Evolutionary conservation across 2,113 vertebrate genomes (phyloP), one percentile per base, ranked within the genome.

Genomic region (Chrysochloris asiatica): DNA sequence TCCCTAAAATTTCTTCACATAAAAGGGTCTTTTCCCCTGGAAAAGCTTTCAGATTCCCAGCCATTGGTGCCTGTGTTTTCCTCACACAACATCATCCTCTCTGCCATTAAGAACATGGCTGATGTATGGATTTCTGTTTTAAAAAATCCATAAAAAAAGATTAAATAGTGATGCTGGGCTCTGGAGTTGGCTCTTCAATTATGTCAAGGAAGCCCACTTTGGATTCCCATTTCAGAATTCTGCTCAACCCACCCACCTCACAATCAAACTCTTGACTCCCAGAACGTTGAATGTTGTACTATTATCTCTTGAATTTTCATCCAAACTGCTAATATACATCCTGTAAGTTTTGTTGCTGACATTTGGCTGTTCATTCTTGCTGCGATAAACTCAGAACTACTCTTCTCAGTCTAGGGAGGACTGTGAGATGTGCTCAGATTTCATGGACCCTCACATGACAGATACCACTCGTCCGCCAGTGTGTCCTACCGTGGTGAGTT

Each of bases 1-100:
- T 76, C 88, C 38, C 83, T 76, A 61, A 88, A 75, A 80, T 83
- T 24, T 91, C 82, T 52, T 61, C 67, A 59, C 17, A 28, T 43
- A 88, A 59, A 26, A 8, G 48, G 61, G 10, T 56, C 59, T 36
- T 13, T 75, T n/a, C 83, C 50, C 47, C 17, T 48, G 73, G 59
- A 75, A 24, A n/a, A 83, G 65, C 3, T 14, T n/a, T 45, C 43
- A 36, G 22, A 50, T 71, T 63, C 30, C 19, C 72, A 41, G 24
- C 69, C 47, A n/a, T 3, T 1, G 22, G 67, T 24, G 73, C 3
- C 36, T 2, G 13, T 43, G 85, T 54, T 69, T 11, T 63, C 30
- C 12, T 2, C 17, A 52, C 11, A 30, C 2, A n/a, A 12, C 22
- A 30, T 69, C 21, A 19, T 12, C 36, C 36, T 45, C 47, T 54